These are phyloP conservation scores for Sabellastarte sp. DNA, from an alignment of 2,888 invertebrate genomes.

Conservation along the genomic window DNA sequence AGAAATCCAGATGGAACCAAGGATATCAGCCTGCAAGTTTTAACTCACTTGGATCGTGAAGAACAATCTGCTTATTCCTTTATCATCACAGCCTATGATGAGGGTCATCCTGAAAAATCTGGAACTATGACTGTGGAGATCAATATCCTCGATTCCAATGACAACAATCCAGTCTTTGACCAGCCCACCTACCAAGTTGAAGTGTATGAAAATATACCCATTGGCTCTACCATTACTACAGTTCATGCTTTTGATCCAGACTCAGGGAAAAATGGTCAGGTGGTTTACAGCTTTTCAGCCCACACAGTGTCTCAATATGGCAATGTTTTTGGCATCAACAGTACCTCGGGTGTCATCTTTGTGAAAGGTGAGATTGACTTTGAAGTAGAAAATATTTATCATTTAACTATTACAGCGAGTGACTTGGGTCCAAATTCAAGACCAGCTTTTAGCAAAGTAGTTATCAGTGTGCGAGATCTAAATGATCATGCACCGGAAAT, in stretches of 20 bases:
- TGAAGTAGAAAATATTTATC: conserved; percentile 19
- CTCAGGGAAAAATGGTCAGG: conserved; percentile 18
- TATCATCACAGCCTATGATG: conserved; percentile 84
- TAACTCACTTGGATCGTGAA: conserved; percentile 24
- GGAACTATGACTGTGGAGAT: conserved; percentile 22
- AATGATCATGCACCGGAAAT: conserved; percentile 44
- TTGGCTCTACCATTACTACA: conserved; percentile 12
- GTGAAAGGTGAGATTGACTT: conserved; percentile 24
- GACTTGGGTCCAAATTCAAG: conserved; percentile 36
- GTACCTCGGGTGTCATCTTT: conserved; percentile 21
- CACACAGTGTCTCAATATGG: conserved; percentile 23
- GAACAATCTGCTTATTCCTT: conserved; percentile 65
- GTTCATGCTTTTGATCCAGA: conserved; percentile 24
- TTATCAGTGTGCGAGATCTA: conserved; percentile 39
- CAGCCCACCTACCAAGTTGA: conserved; percentile 16
- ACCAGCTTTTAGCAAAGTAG: conserved; percentile 34
- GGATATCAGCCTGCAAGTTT: conserved; percentile 17
- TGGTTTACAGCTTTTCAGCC: conserved; percentile 23
- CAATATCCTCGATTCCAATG: conserved; percentile 25
- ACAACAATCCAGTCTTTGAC: conserved; percentile 26
- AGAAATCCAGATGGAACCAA: conserved; percentile 16
- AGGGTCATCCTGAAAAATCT: conserved; percentile 66
- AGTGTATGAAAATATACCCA: conserved; percentile 18
- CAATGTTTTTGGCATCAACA: conserved; percentile 24
- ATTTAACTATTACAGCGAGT: conserved; percentile 21